Evolutionary conservation across 2,888 invertebrate species (phyloP), one percentile per base, ranked within the genome.

Genomic region (Pycnomerus fuliginosus): DNA sequence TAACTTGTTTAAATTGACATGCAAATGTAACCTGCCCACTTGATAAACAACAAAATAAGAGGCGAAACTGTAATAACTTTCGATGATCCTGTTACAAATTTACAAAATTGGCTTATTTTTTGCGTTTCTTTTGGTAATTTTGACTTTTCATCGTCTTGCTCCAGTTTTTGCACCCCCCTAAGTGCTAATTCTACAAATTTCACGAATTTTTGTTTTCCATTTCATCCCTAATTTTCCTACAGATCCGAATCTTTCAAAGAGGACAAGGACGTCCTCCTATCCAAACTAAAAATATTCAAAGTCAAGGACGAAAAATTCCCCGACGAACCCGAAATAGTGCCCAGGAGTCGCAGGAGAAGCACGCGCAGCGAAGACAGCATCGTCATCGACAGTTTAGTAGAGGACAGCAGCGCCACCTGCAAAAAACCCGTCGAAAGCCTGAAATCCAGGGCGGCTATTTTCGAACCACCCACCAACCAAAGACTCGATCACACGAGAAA

Each of bases 181-280:
- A n/a, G n/a, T n/a, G n/a, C n/a, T n/a, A n/a, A n/a, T n/a, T n/a
- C n/a, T n/a, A n/a, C n/a, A n/a, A 11, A 7, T n/a, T 7, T 28
- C n/a, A 28, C 11, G 28, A 10, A 28, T 28, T 11, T 5, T n/a
- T 7, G 10, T 7, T 7, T 7, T 20, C 20, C 20, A 20, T 8
- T 7, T 7, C 7, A 20, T 20, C 7, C 7, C 5, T 20, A 8
- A 7, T 13, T 34, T 24, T 35, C 2, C n/a, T 20, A 23, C 43
- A 85, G 88, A 50, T 85, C 88, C 1, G 90, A 90, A 55, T 85
- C 89, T 5, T 85, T 91, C 45, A 77, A 84, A 32, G 83, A 83
- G 52, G 68, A 72, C 40, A 80, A 77, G 44, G 80, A 82, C 1
- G 65, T 71, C 17, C 74, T 81, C 28, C 73, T 71, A 29, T 64